These are phyloP conservation scores for Fukomys damarensis DNA, from an alignment of 2,113 vertebrate genomes.

Conservation along the genomic window DNA sequence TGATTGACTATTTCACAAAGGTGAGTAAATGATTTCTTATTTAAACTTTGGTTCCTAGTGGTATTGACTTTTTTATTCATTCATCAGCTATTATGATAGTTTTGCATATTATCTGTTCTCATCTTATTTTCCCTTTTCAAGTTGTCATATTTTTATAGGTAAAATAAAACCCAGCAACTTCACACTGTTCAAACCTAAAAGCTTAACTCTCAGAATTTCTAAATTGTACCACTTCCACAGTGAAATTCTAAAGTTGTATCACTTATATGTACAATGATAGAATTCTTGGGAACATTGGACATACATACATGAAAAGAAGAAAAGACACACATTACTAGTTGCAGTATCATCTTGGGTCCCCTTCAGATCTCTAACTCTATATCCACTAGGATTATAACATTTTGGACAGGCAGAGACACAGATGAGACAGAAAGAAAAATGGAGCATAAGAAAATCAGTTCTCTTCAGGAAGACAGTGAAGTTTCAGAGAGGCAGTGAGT, in stretches of 20 bases:
- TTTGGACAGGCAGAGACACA: background rate
- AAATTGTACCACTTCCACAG: background rate
- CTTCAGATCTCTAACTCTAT: background rate
- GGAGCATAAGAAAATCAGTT: background rate
- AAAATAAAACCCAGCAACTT: slow-evolving; percentile 18
- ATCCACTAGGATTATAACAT: background rate
- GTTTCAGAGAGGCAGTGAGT: background rate
- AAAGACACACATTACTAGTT: background rate
- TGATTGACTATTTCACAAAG: background rate
- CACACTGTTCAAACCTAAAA: background rate
- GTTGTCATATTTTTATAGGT: background rate
- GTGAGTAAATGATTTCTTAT: background rate
- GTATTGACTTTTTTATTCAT: background rate
- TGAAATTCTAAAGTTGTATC: background rate
- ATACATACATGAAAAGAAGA: background rate
- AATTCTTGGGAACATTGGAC: background rate
- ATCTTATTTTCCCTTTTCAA: background rate
- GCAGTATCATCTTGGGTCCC: background rate
- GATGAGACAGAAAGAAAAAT: background rate
- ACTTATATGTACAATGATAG: background rate
- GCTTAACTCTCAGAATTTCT: background rate
- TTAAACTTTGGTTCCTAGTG: background rate
- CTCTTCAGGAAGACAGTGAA: background rate
- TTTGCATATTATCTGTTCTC: background rate
- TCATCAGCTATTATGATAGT: background rate